Conservation (phyloP, 2,113 vertebrate genomes). For the Perca fluviatilis region DNA sequence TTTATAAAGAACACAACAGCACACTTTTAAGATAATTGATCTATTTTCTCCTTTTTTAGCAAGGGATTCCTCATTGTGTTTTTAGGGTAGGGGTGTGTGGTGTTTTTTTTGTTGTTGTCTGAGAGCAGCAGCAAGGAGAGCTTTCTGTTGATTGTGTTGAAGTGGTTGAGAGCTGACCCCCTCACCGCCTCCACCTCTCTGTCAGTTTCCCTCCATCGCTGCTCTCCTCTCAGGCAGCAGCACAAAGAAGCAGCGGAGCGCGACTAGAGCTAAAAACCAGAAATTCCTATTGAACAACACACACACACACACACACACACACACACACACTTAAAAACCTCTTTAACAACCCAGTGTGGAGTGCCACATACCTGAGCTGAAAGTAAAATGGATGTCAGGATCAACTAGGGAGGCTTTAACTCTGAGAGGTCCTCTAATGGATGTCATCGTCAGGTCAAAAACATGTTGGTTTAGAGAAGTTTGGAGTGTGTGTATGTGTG, state of each 20-base stretch:
- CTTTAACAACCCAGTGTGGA: slow-evolving; percentile 26
- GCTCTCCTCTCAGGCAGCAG: slow-evolving; percentile 18
- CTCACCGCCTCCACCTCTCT: background rate
- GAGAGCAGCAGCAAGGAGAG: slow-evolving; percentile 30
- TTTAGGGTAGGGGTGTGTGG: background rate
- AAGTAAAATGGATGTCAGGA: slow-evolving; percentile 58
- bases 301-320: slow-evolving; percentile 25
- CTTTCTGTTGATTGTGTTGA: slow-evolving; percentile 57
- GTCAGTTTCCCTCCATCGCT: background rate
- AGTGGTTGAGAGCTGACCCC: slow-evolving; percentile 42
- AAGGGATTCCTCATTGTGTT: background rate
- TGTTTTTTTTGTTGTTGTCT: background rate
- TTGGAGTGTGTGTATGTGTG: too few species aligned
- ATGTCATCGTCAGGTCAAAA: slow-evolving; percentile 54
- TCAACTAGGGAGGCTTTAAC: slow-evolving; percentile 44
- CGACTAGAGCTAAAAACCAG: slow-evolving; percentile 41
- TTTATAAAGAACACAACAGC: background rate
- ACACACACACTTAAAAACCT: slow-evolving; percentile 20
- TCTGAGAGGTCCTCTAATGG: slow-evolving; percentile 50
- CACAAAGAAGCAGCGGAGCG: slow-evolving; percentile 52
- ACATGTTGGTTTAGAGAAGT: slow-evolving; percentile 45
- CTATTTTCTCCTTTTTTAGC: background rate
- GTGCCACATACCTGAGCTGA: slow-evolving; percentile 65
- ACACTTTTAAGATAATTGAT: background rate
- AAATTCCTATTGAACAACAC: slow-evolving; percentile 38